A percentile compares a stretch with the other conserved stretches of the same genome.
phyloP scores from a whole-genome alignment of 2,797 vertebrate species.

The Neoniphon sammara region DNA sequence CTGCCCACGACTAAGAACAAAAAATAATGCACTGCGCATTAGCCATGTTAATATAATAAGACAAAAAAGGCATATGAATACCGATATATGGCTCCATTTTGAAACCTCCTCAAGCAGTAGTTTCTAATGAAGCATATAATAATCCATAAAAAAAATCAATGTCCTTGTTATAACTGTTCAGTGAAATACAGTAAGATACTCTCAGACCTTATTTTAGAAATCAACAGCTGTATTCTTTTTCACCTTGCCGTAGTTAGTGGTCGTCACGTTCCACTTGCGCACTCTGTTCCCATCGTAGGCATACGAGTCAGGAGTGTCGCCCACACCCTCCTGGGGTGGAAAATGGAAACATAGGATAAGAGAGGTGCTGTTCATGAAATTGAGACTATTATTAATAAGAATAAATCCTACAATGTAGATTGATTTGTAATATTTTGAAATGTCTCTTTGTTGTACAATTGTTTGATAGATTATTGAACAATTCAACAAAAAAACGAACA shows the following conservation, averaged over 20 bases:
- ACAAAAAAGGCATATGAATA: background rate
- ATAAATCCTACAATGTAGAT: too few relatives aligned
- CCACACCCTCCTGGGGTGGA: constrained; percentile 90
- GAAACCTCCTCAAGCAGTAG: background rate
- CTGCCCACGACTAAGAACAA: constrained; percentile 91
- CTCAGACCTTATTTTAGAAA: background rate
- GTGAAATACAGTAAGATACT: background rate
- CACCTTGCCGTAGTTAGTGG: constrained; percentile 98
- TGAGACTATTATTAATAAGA: background rate
- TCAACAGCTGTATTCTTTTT: constrained; percentile 44
- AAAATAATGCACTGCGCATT: background rate
- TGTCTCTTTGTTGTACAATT: too few relatives aligned
- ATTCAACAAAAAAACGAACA: background rate
- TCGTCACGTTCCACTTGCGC: constrained; percentile 98
- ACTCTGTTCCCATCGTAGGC: constrained; percentile 97
- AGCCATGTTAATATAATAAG: background rate
- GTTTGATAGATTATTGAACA: too few relatives aligned
- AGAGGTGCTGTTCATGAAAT: background rate
- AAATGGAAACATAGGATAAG: background rate
- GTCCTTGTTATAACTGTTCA: background rate
- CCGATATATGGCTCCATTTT: background rate
- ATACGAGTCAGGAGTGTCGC: constrained; percentile 95
- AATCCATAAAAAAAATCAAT: too few relatives aligned
- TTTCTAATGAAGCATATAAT: background rate
- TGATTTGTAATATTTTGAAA: too few relatives aligned